These are phyloP conservation scores for Sitta carolinensis DNA, from an alignment of 2,797 vertebrate species.

Conservation along the genomic window DNA sequence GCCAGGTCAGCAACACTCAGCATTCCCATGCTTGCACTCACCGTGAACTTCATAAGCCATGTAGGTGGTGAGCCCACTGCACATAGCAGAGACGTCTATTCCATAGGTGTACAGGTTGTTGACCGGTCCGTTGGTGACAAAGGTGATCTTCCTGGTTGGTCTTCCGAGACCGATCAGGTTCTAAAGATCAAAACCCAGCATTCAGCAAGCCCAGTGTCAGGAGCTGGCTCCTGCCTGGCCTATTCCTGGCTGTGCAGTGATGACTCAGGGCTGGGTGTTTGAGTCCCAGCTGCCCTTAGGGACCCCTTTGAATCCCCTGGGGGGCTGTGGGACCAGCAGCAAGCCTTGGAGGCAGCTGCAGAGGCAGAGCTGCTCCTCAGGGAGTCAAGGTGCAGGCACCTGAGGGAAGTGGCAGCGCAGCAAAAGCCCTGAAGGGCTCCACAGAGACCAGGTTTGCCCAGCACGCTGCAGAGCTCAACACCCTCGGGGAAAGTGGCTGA, in stretches of 20 bases:
- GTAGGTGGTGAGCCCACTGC: background rate
- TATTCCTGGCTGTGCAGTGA: background rate
- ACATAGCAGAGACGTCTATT: background rate
- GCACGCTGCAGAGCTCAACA: background rate
- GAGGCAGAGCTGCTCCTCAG: too few relatives aligned
- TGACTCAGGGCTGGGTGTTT: background rate
- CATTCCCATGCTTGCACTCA: background rate
- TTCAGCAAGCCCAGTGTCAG: too few relatives aligned
- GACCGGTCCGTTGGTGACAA: background rate
- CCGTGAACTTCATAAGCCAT: background rate
- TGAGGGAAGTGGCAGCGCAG: background rate
- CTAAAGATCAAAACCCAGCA: background rate
- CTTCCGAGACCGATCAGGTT: background rate
- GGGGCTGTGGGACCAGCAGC: background rate
- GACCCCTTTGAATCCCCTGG: background rate
- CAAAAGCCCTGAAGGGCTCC: too few relatives aligned
- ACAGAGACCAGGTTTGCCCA: too few relatives aligned
- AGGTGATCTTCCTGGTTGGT: background rate
- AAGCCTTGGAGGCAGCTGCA: background rate
- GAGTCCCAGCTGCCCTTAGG: background rate
- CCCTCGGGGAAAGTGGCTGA: too few relatives aligned
- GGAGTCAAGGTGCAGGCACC: too few relatives aligned
- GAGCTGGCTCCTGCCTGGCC: too few relatives aligned
- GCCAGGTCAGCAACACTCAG: background rate
- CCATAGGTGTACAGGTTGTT: background rate